phyloP scores from a whole-genome alignment of 2,797 vertebrate species.

The Gastrophryne carolinensis region DNA sequence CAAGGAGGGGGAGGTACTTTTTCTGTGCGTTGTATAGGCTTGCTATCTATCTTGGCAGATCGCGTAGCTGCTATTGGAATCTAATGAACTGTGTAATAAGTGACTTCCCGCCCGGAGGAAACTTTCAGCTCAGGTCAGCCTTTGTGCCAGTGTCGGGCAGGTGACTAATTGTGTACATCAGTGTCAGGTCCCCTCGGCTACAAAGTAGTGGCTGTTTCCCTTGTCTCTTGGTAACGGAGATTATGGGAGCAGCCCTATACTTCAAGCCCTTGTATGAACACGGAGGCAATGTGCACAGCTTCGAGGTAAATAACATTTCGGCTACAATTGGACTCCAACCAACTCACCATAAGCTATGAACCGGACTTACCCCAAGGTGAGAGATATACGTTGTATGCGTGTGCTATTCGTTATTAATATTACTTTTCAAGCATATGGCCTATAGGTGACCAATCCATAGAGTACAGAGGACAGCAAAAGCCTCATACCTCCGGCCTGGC shows the following conservation, averaged over 20 bases:
- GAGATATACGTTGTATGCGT: too few relatives aligned
- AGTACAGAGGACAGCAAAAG: too few relatives aligned
- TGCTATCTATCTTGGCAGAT: not conserved
- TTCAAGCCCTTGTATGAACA: not conserved
- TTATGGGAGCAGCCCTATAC: not conserved
- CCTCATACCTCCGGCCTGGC: too few relatives aligned
- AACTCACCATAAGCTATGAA: conserved; percentile 59
- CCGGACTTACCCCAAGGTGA: conserved; percentile 69
- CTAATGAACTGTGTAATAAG: not conserved
- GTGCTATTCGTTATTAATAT: too few relatives aligned
- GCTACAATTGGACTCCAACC: not conserved
- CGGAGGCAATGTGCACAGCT: not conserved
- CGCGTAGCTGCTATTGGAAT: not conserved
- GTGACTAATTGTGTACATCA: conserved; percentile 31
- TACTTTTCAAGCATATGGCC: too few relatives aligned
- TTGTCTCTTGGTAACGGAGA: conserved; percentile 29
- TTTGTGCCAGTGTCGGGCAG: not conserved
- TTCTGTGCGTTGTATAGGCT: too few relatives aligned
- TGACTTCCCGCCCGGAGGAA: not conserved
- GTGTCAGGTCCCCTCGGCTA: not conserved
- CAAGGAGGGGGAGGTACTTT: too few relatives aligned
- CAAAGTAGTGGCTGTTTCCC: conserved; percentile 14
- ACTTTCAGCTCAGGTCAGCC: not conserved
- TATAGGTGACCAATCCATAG: too few relatives aligned
- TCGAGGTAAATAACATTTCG: not conserved